phyloP scores from a whole-genome alignment of 1,140 invertebrate genomes.

The Acromyrmex charruanus region DNA sequence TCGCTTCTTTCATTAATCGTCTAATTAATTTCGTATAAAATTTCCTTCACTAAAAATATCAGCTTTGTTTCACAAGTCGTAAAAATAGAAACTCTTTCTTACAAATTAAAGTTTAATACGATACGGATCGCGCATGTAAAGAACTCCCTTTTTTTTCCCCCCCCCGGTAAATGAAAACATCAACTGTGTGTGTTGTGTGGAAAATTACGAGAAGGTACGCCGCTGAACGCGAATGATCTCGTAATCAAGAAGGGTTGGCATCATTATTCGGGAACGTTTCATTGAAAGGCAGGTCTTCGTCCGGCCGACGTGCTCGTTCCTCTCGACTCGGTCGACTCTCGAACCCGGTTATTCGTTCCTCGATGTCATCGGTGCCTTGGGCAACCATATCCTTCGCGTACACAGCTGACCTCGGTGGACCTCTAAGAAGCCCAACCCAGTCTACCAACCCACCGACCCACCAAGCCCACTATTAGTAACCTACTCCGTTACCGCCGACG shows the following conservation, averaged over 20 bases:
- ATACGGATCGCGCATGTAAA: neutral
- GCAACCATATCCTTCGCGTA: conserved; percentile 82
- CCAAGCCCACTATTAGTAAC: conserved; percentile 81
- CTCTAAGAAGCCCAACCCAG: conserved; percentile 84
- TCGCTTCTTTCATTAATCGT: neutral
- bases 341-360: conserved; percentile 82
- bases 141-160: neutral
- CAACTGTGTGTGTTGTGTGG: neutral
- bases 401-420: conserved; percentile 84
- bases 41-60: neutral
- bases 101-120: neutral
- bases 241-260: conserved; percentile 55
- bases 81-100: neutral
- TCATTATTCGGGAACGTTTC: conserved; percentile 71
- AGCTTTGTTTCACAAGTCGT: neutral
- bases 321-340: conserved; percentile 35
- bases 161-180: neutral
- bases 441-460: conserved; percentile 80
- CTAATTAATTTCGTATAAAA: neutral
- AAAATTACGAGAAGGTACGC: conserved; percentile 32
- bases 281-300: conserved; percentile 68
- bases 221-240: conserved; percentile 23
- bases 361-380: conserved; percentile 85
- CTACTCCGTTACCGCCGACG: conserved; percentile 76
- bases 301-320: conserved; percentile 41